Evolutionary conservation across 1,140 invertebrate species (phyloP).

Genomic region (Stegodyphus dumicola): DNA sequence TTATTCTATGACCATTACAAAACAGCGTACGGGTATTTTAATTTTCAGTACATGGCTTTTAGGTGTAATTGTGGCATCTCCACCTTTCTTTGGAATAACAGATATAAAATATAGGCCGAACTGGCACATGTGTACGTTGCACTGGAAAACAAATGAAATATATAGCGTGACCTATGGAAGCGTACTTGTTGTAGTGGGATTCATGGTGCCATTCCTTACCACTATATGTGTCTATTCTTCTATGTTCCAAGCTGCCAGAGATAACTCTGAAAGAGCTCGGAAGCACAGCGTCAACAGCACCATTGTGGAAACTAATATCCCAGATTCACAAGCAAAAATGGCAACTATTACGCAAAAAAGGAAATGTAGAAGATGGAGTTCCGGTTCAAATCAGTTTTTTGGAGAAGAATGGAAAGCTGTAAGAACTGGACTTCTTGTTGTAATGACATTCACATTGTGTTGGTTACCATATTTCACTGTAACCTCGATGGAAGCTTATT

Average conservation of each 20-base stretch:
- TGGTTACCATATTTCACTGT: constrained; percentile 57
- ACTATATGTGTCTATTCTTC: constrained; percentile 79
- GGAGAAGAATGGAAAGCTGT: constrained; percentile 62
- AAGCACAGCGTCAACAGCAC: constrained; percentile 72
- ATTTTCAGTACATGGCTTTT: constrained; percentile 71
- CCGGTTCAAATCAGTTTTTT: constrained; percentile 56
- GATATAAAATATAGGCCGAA: constrained; percentile 12
- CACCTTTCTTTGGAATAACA: constrained; percentile 14
- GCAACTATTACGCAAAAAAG: constrained; percentile 10
- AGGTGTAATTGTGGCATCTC: constrained; percentile 35
- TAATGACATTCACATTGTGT: constrained; percentile 56
- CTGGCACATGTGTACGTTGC: constrained; percentile 62
- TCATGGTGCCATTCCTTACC: constrained; percentile 76
- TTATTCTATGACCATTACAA: constrained; percentile 82
- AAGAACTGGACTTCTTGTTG: constrained; percentile 55
- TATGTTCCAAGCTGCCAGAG: constrained; percentile 78
- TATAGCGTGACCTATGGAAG: constrained; percentile 31
- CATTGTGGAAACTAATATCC: constrained; percentile 26
- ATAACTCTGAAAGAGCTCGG: constrained; percentile 77
- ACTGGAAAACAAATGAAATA: constrained; percentile 35
- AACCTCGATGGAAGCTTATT: constrained; percentile 44
- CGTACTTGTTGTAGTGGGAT: constrained; percentile 68
- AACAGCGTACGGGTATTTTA: constrained; percentile 77
- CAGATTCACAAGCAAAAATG: constrained; percentile 4
- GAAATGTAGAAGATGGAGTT: constrained; percentile 46